A percentile compares a stretch with the other conserved stretches of the same genome.
Evolutionary conservation across 2,797 vertebrate genomes (phyloP).

Genomic region (Pseudotriccus pelzelni): DNA sequence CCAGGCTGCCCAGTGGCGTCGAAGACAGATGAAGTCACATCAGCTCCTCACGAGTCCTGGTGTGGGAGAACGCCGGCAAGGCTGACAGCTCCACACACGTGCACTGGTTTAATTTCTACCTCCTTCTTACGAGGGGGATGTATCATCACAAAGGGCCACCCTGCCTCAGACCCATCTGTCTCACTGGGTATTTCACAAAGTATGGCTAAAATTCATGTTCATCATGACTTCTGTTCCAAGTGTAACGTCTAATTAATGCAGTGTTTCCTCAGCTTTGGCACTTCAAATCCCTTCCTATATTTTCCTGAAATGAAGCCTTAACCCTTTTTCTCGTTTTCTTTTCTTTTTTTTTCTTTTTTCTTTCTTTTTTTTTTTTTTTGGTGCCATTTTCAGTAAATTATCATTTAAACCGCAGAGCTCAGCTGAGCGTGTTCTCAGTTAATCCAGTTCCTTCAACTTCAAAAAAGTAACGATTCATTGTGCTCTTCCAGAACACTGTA

Average conservation of each 20-base stretch:
- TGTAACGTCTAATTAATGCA: not conserved
- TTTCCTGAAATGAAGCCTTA: not conserved
- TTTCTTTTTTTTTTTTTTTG: not conserved
- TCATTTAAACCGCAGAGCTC: not conserved
- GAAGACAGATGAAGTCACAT: not conserved
- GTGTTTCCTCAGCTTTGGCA: not conserved
- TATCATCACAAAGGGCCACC: fast-evolving
- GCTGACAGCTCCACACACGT: fast-evolving
- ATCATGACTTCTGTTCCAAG: not conserved
- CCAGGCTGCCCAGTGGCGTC: not conserved
- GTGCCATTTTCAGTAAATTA: not conserved
- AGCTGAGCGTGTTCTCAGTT: not conserved
- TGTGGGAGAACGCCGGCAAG: not conserved
- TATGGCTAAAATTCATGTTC: not conserved
- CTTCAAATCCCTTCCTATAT: not conserved
- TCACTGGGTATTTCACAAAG: not conserved
- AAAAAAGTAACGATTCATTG: not conserved
- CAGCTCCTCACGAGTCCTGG: not conserved
- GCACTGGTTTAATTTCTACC: not conserved
- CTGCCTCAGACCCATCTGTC: not conserved
- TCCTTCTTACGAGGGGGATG: fast-evolving
- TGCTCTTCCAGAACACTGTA: not conserved
- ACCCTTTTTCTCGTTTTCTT: not conserved
- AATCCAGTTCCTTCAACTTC: not conserved
- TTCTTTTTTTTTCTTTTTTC: not conserved